Percentiles rank a stretch among this genome's conserved stretches.
Evolutionary conservation across 2,113 vertebrate genomes (phyloP).

Genomic region (Pavo muticus): DNA sequence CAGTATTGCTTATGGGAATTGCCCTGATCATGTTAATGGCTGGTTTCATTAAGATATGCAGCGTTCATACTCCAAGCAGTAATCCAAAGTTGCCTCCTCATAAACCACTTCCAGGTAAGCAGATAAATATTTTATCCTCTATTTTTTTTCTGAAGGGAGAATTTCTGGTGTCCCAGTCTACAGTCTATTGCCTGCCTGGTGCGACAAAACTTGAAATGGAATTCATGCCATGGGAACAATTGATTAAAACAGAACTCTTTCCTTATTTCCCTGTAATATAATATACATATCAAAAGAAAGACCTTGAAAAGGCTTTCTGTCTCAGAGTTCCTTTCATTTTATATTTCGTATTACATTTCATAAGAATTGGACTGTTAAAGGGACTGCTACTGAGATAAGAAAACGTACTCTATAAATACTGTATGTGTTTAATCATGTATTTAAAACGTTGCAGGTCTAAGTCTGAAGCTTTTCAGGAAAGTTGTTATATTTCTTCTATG

Average conservation of each 20-base stretch:
- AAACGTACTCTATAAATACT: neutral
- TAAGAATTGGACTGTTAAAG: neutral
- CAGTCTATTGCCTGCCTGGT: neutral
- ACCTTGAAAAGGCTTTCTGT: neutral
- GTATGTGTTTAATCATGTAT: neutral
- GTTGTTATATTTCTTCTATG: neutral
- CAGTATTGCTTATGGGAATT: constrained; percentile 95
- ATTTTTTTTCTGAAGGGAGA: neutral
- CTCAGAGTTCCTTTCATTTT: neutral
- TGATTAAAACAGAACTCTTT: neutral
- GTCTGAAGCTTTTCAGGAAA: neutral
- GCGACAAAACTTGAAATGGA: neutral
- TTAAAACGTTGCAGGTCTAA: neutral
- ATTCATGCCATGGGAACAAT: neutral
- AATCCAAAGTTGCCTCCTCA: constrained; percentile 96
- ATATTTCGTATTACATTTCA: neutral
- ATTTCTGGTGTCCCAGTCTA: neutral
- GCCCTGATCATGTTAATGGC: constrained; percentile 98
- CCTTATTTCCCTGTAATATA: neutral
- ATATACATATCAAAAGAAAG: neutral
- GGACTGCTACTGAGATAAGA: neutral
- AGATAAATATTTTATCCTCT: neutral
- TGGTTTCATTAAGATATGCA: constrained; percentile 98
- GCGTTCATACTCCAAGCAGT: constrained; percentile 97
- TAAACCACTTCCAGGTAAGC: constrained; percentile 94